Percentiles rank a stretch among this genome's conserved stretches.
phyloP scores from a whole-genome alignment of 2,113 vertebrate species.

The Haliaeetus leucogaster region DNA sequence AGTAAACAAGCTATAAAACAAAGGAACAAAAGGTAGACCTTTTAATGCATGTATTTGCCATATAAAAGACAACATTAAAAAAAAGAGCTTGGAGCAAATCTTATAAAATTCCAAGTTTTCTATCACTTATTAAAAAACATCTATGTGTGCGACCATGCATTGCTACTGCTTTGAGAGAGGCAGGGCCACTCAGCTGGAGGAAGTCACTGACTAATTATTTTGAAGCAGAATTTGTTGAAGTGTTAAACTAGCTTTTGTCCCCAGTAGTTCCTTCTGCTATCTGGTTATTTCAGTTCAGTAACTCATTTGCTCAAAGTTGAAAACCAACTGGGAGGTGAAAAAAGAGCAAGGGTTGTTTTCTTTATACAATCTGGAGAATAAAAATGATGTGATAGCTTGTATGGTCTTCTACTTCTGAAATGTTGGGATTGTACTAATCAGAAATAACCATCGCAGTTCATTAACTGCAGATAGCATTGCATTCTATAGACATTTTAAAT shows the following conservation, averaged over 20 bases:
- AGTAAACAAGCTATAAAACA: neutral
- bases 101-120: neutral
- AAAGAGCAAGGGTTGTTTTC: neutral
- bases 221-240: neutral
- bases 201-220: neutral
- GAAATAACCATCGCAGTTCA: neutral
- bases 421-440: neutral
- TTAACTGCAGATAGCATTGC: neutral
- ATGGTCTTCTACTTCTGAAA: neutral
- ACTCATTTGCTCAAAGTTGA: neutral
- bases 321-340: neutral
- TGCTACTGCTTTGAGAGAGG: neutral
- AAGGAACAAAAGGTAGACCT: neutral
- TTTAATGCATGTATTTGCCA: neutral
- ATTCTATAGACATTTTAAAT: neutral
- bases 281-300: neutral
- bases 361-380: neutral
- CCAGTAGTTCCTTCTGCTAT: neutral
- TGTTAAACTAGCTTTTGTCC: slow-evolving; percentile 9
- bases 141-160: neutral
- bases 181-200: neutral
- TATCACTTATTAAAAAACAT: neutral
- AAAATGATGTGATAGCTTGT: neutral
- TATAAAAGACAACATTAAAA: neutral
- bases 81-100: neutral